phyloP scores from a whole-genome alignment of 2,797 vertebrate genomes.

The Hirundo rustica region DNA sequence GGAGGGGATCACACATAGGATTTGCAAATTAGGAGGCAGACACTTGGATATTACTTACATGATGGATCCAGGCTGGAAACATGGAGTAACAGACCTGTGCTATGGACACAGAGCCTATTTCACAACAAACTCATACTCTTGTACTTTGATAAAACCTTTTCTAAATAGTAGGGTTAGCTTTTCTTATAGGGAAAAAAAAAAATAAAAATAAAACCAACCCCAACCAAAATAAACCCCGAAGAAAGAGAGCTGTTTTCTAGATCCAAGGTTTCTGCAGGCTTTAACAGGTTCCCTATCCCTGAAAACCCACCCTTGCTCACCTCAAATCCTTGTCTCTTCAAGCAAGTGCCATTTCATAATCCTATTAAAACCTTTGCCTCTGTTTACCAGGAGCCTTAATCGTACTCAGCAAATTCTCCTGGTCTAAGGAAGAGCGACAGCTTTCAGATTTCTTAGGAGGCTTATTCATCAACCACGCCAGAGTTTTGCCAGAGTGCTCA shows the following conservation, averaged over 20 bases:
- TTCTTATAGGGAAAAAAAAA: neutral
- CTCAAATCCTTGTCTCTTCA: conserved; percentile 25
- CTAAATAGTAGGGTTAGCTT: neutral
- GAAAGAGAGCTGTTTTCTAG: neutral
- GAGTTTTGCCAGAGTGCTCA: conserved; percentile 47
- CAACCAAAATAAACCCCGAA: neutral
- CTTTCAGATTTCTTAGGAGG: conserved; percentile 59
- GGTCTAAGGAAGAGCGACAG: conserved; percentile 21
- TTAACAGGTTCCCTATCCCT: neutral
- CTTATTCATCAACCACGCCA: conserved; percentile 51
- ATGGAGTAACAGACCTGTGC: neutral
- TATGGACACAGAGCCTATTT: neutral
- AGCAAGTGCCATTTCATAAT: conserved; percentile 49
- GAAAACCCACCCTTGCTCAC: neutral
- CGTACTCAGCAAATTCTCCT: conserved; percentile 14
- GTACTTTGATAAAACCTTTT: neutral
- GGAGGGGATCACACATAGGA: neutral
- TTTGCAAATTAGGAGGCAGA: conserved; percentile 28
- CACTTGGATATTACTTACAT: neutral
- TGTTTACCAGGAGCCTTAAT: conserved; percentile 45
- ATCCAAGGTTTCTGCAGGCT: neutral
- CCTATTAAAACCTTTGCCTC: conserved; percentile 57
- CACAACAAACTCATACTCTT: neutral
- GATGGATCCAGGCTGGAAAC: neutral
- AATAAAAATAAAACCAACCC: no score